These are phyloP conservation scores for Thamnophis elegans DNA, from an alignment of 2,797 vertebrate species.

Conservation along the genomic window DNA sequence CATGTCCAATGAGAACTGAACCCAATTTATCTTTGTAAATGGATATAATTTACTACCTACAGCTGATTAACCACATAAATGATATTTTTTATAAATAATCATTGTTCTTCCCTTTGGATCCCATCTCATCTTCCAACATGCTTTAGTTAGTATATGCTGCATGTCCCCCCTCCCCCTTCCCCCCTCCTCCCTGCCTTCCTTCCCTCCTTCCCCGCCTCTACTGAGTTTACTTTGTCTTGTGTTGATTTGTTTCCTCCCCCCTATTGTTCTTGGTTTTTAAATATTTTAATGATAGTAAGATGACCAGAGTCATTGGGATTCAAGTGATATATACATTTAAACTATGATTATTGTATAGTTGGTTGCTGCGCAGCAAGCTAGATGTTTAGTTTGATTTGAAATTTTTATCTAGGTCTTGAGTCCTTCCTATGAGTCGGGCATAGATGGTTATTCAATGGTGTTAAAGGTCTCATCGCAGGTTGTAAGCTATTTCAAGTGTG, in stretches of 20 bases:
- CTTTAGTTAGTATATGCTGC: background rate
- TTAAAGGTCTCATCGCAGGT: background rate
- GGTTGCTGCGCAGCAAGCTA: background rate
- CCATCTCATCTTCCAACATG: background rate
- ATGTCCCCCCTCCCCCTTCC: background rate
- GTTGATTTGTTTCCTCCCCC: background rate
- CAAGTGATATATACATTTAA: background rate
- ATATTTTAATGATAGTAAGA: background rate
- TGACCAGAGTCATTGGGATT: background rate
- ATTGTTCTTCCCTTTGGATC: background rate
- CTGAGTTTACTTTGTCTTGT: background rate
- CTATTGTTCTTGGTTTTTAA: background rate
- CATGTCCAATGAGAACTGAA: background rate
- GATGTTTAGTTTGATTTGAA: background rate
- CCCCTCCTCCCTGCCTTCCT: no score
- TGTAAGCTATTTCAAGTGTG: background rate
- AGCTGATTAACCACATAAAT: background rate
- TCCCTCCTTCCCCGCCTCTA: no score
- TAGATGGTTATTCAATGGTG: background rate
- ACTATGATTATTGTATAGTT: background rate
- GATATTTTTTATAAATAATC: background rate
- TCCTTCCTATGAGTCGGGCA: background rate
- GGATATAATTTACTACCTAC: background rate
- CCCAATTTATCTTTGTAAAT: background rate
- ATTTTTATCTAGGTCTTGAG: background rate